Percentiles rank a stretch among this genome's conserved stretches.
phyloP scores from a whole-genome alignment of 2,888 invertebrate species.

The Cybosia mesomella region DNA sequence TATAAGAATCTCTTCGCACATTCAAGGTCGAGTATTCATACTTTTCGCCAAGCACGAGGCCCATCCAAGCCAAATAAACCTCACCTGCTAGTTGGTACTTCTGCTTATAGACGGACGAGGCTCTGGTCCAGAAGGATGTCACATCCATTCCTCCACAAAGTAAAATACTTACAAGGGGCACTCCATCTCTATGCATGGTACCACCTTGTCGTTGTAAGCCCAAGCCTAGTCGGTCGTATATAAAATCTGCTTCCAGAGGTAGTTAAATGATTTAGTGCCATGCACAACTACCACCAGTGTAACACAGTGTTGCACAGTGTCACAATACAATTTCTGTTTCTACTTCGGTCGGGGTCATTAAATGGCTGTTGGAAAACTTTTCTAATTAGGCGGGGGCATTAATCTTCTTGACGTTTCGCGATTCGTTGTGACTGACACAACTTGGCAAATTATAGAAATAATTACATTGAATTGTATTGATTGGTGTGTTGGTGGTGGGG shows the following conservation, averaged over 20 bases:
- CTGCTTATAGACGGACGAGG: too few species aligned
- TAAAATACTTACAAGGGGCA: too few species aligned
- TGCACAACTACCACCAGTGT: not conserved
- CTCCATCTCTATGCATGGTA: too few species aligned
- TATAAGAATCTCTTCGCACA: too few species aligned
- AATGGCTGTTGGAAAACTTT: slow-evolving; percentile 77
- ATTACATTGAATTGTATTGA: slow-evolving; percentile 55
- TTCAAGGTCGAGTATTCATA: too few species aligned
- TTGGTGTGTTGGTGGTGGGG: slow-evolving; percentile 12
- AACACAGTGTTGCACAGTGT: slow-evolving; percentile 30
- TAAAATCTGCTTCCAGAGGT: not conserved
- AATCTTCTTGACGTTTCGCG: slow-evolving; percentile 76
- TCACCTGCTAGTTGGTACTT: too few species aligned
- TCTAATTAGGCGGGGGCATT: slow-evolving; percentile 81
- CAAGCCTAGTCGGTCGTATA: too few species aligned
- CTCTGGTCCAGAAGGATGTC: too few species aligned
- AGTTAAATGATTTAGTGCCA: not conserved
- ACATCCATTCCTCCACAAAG: too few species aligned
- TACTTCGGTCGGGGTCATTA: slow-evolving; percentile 68
- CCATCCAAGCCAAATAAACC: too few species aligned
- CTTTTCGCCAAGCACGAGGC: too few species aligned
- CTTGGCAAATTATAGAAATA: slow-evolving; percentile 73
- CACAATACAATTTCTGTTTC: slow-evolving; percentile 49
- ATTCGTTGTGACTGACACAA: slow-evolving; percentile 75
- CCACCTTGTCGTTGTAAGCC: not conserved